These are phyloP conservation scores for Coreoperca whiteheadi DNA, from an alignment of 2,113 vertebrate genomes.

Conservation along the genomic window DNA sequence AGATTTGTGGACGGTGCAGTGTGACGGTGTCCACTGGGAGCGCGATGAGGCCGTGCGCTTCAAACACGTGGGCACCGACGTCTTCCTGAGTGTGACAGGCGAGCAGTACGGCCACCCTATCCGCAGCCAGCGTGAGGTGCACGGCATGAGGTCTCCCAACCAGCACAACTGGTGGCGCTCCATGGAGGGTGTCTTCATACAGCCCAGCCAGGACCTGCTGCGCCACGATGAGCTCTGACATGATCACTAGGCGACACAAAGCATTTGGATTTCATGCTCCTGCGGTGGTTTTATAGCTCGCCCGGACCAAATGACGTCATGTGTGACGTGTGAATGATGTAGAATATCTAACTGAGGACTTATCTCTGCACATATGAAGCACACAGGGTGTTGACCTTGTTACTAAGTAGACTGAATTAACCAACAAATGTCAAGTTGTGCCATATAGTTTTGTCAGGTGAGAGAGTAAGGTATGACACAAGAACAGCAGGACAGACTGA, in stretches of 20 bases:
- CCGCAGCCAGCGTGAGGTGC: conserved; percentile 93
- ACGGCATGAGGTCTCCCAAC: conserved; percentile 89
- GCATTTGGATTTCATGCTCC: neutral
- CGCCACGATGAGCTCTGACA: conserved; percentile 93
- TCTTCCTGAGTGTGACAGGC: conserved; percentile 93
- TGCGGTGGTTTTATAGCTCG: neutral
- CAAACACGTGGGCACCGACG: conserved; percentile 91
- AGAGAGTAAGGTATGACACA: too few relatives aligned
- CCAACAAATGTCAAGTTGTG: too few relatives aligned
- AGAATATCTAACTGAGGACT: conserved; percentile 7
- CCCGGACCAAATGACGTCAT: conserved; percentile 18
- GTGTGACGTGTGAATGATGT: conserved; percentile 26
- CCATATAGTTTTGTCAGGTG: too few relatives aligned
- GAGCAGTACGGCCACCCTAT: conserved; percentile 97
- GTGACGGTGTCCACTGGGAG: conserved; percentile 90
- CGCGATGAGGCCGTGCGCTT: conserved; percentile 91
- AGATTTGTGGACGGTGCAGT: conserved; percentile 94
- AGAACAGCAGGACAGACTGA: neutral
- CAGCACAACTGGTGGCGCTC: conserved; percentile 94
- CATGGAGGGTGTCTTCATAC: conserved; percentile 98
- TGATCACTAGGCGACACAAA: neutral
- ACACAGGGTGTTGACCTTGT: conserved; percentile 13
- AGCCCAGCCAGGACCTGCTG: conserved; percentile 84
- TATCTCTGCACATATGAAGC: conserved; percentile 11
- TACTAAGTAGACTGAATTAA: too few relatives aligned